phyloP scores from a whole-genome alignment of 2,113 vertebrate species.

The Columba janthina region DNA sequence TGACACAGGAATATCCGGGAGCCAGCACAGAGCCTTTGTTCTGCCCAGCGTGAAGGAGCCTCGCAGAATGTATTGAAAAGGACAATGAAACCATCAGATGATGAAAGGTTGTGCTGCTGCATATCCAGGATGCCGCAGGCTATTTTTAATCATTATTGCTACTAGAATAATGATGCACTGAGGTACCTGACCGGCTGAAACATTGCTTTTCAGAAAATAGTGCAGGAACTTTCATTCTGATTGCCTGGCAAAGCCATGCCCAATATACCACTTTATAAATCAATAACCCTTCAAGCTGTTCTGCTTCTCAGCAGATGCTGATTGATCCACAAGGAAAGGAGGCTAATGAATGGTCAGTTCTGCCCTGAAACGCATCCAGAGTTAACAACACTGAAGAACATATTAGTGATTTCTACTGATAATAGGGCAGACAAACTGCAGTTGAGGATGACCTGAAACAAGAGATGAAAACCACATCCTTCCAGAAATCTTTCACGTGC shows the following conservation, averaged over 20 bases:
- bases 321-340: neutral
- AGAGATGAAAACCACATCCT: conserved; percentile 20
- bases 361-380: neutral
- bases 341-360: neutral
- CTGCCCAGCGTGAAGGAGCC: neutral
- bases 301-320: neutral
- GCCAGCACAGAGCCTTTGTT: neutral
- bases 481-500: neutral
- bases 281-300: conserved; percentile 43
- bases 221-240: neutral
- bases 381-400: neutral
- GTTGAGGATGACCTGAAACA: conserved; percentile 4
- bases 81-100: neutral
- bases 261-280: conserved; percentile 25
- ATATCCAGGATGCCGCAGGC: neutral
- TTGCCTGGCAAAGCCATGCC: neutral
- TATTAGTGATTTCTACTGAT: neutral
- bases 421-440: neutral
- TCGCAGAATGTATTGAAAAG: neutral
- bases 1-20: neutral
- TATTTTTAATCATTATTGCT: neutral
- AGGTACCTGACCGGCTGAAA: neutral
- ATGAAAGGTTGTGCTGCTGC: neutral
- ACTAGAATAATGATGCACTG: neutral
- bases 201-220: neutral